Conservation (phyloP, 2,797 vertebrate genomes). For the Malurus splendens region DNA sequence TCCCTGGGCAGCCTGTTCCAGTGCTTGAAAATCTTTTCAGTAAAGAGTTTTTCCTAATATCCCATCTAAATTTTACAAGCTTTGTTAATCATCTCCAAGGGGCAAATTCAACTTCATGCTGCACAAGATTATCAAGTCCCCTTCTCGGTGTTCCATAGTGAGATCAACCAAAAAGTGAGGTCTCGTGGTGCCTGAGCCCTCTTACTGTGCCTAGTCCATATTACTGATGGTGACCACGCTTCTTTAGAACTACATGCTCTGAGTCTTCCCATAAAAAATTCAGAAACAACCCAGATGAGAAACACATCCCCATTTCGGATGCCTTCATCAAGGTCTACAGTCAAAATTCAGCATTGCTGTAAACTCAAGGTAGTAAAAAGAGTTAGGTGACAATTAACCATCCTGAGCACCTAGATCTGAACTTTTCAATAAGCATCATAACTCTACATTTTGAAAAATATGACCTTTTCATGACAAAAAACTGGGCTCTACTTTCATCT, state of each 20-base stretch:
- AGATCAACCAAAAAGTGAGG: not conserved
- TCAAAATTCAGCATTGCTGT: not conserved
- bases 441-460: not conserved
- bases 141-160: not conserved
- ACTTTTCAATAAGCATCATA: not conserved
- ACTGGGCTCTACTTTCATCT: not conserved
- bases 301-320: not conserved
- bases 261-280: not conserved
- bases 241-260: not conserved
- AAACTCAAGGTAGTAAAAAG: accelerated
- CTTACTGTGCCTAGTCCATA: not conserved
- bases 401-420: not conserved
- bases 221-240: not conserved
- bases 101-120: not conserved
- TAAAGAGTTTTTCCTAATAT: not conserved
- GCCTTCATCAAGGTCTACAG: not conserved
- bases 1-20: not conserved
- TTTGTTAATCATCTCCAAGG: not conserved
- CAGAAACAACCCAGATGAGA: not conserved
- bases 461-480: not conserved
- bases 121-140: not conserved
- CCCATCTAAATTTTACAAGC: not conserved
- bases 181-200: not conserved
- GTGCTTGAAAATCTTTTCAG: not conserved
- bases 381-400: not conserved